Conservation (phyloP, 2,888 invertebrate genomes). For the Ichneumon xanthorius region DNA sequence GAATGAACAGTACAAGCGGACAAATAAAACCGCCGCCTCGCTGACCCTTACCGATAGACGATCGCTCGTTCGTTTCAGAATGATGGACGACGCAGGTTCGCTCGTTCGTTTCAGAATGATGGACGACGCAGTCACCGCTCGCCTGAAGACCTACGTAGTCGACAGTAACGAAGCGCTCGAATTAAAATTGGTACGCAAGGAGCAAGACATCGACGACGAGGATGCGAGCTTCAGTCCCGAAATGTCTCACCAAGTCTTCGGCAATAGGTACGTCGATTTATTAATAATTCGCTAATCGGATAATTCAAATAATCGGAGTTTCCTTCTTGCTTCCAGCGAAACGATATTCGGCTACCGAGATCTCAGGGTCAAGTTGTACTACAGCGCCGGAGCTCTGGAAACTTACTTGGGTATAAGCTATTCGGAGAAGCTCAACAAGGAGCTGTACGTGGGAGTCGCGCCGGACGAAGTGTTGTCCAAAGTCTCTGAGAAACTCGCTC, state of each 20-base stretch:
- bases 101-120: conserved; percentile 74
- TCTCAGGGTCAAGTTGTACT: conserved; percentile 91
- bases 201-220: conserved; percentile 89
- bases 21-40: not conserved
- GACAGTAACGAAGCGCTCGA: conserved; percentile 85
- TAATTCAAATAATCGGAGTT: not conserved
- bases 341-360: conserved; percentile 97
- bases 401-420: conserved; percentile 93
- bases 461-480: conserved; percentile 92
- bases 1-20: not conserved
- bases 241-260: conserved; percentile 98
- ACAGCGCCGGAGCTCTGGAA: conserved; percentile 92
- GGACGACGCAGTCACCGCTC: conserved; percentile 79
- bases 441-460: conserved; percentile 87
- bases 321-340: conserved; percentile 87
- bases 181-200: conserved; percentile 87
- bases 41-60: not conserved
- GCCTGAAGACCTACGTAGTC: conserved; percentile 82
- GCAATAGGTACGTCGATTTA: conserved; percentile 87
- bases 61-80: not conserved
- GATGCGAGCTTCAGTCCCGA: conserved; percentile 90
- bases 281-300: not conserved
- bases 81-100: no score
- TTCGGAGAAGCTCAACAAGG: conserved; percentile 88
- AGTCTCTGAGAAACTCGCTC: conserved; percentile 89